Evolutionary conservation across 2,113 vertebrate species (phyloP).

Genomic region (Psilopogon haemacephalus): DNA sequence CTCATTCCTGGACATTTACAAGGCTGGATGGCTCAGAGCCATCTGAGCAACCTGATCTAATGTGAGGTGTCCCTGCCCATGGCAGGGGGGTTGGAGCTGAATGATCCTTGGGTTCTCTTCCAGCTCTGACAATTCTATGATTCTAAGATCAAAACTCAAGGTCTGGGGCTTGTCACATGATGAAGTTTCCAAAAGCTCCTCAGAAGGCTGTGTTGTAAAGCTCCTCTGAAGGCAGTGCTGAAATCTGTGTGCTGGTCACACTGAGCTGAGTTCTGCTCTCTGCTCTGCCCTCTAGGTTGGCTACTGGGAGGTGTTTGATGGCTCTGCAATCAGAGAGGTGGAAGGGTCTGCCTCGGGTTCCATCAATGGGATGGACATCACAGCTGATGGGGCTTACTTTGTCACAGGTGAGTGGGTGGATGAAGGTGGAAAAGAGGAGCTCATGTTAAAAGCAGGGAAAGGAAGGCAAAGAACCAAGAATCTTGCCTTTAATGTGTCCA

Average conservation of each 20-base stretch:
- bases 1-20: too few species aligned
- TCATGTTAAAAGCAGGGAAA: background rate
- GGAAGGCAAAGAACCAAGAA: background rate
- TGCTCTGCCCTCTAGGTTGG: conserved; percentile 74
- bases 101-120: too few species aligned
- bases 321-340: conserved; percentile 80
- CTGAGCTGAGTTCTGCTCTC: background rate
- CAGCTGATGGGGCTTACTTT: conserved; percentile 79
- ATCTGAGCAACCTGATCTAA: too few species aligned
- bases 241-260: background rate
- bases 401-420: conserved; percentile 79
- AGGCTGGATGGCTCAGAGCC: too few species aligned
- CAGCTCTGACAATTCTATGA: too few species aligned
- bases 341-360: conserved; percentile 82
- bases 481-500: too few species aligned
- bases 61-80: too few species aligned
- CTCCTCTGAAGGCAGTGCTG: background rate
- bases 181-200: background rate
- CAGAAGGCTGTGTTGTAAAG: too few species aligned
- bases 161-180: background rate
- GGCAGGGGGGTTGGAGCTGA: too few species aligned
- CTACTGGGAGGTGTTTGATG: conserved; percentile 89
- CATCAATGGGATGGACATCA: conserved; percentile 86
- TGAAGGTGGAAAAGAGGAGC: background rate
- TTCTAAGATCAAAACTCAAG: background rate